Evolutionary conservation across 2,113 vertebrate species (phyloP), one percentile per base, ranked within the genome.

Genomic region (Plecotus auritus): DNA sequence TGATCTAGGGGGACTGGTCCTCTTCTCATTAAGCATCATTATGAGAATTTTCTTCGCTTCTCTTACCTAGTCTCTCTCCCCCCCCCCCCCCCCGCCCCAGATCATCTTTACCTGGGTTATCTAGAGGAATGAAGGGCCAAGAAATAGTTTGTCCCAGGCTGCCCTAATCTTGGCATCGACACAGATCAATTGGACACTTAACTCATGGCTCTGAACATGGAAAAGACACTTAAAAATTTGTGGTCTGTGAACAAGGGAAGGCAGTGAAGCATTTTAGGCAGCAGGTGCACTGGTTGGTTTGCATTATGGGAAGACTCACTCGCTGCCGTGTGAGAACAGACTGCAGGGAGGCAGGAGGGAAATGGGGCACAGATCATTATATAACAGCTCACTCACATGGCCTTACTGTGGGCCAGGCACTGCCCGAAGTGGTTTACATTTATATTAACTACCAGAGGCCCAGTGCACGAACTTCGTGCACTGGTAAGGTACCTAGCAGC

Each of bases 301-400:
- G 94, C 88, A 95, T 92, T 80, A 42, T 94, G 96, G 73, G 91
- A 83, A 92, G 92, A 97, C 97, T 93, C 92, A 83, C 82, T 74
- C 18, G 6, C 49, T 88, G 74, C 91, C 94, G 32, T 61, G 94
- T 92, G 91, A 96, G 96, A 94, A 88, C 85, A 94, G 93, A 85
- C 91, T 89, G 91, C 78, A 80, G 82, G 96, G 88, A 83, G 66
- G 77, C 92, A 64, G n/a, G 88, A 90, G 93, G 85, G 92, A 95
- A 93, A 90, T 69, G 82, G 92, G 95, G 85, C 85, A 45, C 45
- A 12, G 78, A 26, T 66, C 69, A 37, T 96, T 97, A 95, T 32
- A 17, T 94, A 96, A 97, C 85, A 66, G 69, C 70, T 54, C 78
- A 67, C 72, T 91, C 91, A 59, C 47, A 88, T 83, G 30, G 87